Base-by-base conservation (phyloP, 2,797 vertebrate genomes). In the Sparus aurata region DNA sequence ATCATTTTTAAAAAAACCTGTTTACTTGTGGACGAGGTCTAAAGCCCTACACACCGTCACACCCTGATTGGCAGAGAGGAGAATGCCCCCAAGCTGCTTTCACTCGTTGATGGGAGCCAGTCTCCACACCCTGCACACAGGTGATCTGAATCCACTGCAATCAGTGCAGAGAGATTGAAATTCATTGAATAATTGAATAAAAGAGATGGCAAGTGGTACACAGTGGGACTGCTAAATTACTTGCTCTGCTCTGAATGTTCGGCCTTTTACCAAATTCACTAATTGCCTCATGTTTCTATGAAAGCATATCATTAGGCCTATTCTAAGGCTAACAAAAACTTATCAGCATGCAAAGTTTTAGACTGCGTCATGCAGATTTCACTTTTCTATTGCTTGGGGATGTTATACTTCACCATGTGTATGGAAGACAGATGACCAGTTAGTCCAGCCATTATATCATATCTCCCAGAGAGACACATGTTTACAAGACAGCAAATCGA, bases 401-500 rank as follows among this genome's bases (percentile, higher is more conserved):
- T 89, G 59, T 87, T 79, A 45, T 81, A 68, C 66, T 87, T 77
- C 57, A 85, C 76, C 75, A 63, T 78, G 63, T 77, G 30, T 64
- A 80, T 75, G 69, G 82, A 91, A 91, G 89, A 93, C 82, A 66
- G 80, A 90, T 90, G 87, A 87, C 57, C 75, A 73, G 79, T 79
- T 80, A 74, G 76, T 79, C 58, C 70, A 67, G 63, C 49, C 76
- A 75, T 89, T 88, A 90, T 88, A 90, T 93, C 85, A 89, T 80
- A 88, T 90, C 91, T 91, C 90, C 90, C 87, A 75, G 73, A 83
- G 91, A 92, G 87, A 90, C 77, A 68, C 75, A 10, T 91, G 90
- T 94, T 93, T 94, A 93, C 77, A 77, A 88, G 90, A 89, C 82
- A 89, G 75, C 82, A 87, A 89, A 83, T 87, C 66, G 62, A 88